Percentiles rank a stretch among this genome's conserved stretches.
These are phyloP conservation scores for Spilosoma lubricipeda DNA, from an alignment of 2,888 invertebrate genomes.

Conservation along the genomic window DNA sequence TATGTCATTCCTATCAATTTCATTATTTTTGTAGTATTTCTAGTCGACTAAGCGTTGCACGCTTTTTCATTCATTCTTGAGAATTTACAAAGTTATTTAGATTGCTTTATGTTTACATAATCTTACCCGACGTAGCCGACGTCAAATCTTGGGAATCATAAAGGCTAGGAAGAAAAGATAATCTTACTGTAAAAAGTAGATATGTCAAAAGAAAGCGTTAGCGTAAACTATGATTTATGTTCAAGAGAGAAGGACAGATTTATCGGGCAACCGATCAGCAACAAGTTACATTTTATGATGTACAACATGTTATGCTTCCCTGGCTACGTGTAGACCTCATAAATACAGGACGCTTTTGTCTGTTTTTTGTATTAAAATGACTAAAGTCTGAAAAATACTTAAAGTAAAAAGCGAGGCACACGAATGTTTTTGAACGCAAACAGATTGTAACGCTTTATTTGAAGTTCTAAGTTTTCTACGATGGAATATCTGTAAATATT, in stretches of 20 bases:
- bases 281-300: constrained; percentile 26
- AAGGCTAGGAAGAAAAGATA: no score
- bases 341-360: background rate
- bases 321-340: constrained; percentile 10
- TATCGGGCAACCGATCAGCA: constrained; percentile 21
- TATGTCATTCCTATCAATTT: no score
- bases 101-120: background rate
- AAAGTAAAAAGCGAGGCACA: background rate
- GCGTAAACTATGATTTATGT: constrained; percentile 15
- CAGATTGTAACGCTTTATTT: background rate
- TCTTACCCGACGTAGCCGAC: no score
- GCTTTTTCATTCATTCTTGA: background rate
- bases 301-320: constrained; percentile 14
- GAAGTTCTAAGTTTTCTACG: background rate
- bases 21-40: no score
- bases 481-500: background rate
- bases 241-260: constrained; percentile 12
- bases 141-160: no score
- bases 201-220: constrained; percentile 3
- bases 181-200: background rate
- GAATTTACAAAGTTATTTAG: background rate
- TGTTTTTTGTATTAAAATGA: background rate
- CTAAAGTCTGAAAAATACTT: background rate
- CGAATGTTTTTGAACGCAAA: background rate
- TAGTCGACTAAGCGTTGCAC: no score